phyloP scores from a whole-genome alignment of 2,888 invertebrate species.

The Phymatocera aterrima region DNA sequence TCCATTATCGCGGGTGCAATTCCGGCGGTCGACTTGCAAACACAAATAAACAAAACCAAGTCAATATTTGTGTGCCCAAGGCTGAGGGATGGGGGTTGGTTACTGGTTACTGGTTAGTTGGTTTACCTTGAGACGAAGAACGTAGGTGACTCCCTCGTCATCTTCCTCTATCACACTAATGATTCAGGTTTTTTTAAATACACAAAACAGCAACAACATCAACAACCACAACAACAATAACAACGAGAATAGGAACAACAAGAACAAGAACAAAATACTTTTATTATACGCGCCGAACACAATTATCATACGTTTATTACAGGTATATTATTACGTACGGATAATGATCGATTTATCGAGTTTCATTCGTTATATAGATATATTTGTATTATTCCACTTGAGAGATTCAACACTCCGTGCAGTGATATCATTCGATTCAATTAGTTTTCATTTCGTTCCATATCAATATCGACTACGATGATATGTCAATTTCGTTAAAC shows the following conservation, averaged over 20 bases:
- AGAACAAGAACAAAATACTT: too few relatives aligned
- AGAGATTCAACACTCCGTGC: too few relatives aligned
- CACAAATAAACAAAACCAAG: not conserved
- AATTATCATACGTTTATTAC: too few relatives aligned
- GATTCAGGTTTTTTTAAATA: slow-evolving; percentile 59
- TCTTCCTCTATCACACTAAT: slow-evolving; percentile 72
- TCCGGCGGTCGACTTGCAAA: not conserved
- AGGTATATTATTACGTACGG: too few relatives aligned
- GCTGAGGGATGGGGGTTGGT: not conserved
- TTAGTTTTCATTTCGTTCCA: too few relatives aligned
- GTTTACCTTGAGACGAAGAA: slow-evolving; percentile 71
- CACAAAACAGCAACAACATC: not conserved
- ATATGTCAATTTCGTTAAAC: not conserved
- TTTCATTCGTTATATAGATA: too few relatives aligned
- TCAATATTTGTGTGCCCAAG: not conserved
- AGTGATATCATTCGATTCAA: too few relatives aligned
- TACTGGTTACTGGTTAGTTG: too few relatives aligned
- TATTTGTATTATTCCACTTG: too few relatives aligned
- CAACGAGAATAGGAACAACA: too few relatives aligned
- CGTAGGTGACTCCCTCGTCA: slow-evolving; percentile 70
- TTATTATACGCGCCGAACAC: too few relatives aligned
- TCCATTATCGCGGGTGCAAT: not conserved
- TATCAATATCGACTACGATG: not conserved
- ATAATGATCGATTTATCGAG: too few relatives aligned
- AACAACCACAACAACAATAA: not conserved